A percentile compares a stretch with the other conserved stretches of the same genome.
Evolutionary conservation across 2,888 invertebrate species (phyloP).

Genomic region (Theodoxus fluviatilis): DNA sequence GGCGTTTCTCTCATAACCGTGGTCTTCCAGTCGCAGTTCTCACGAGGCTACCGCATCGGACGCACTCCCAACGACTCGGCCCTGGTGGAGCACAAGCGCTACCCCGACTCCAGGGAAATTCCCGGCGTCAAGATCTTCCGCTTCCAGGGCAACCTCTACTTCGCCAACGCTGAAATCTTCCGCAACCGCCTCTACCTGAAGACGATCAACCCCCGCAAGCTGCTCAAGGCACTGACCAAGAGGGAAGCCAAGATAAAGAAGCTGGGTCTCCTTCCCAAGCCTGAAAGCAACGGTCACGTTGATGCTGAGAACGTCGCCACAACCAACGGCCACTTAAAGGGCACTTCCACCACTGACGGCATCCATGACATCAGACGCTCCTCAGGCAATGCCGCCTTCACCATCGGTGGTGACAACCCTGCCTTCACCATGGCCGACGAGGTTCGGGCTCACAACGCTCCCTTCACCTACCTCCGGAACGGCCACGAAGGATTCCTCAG

Average conservation of each 20-base stretch:
- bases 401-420: no score
- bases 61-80: slow-evolving; percentile 47
- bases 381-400: no score
- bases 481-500: no score
- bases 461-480: no score
- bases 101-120: slow-evolving; percentile 48
- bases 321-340: no score
- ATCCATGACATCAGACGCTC: no score
- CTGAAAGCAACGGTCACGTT: no score
- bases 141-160: slow-evolving; percentile 59
- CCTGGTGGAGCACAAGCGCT: slow-evolving; percentile 47
- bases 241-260: no score
- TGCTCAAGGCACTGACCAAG: slow-evolving; percentile 52
- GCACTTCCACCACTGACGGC: no score
- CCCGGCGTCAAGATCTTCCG: slow-evolving; percentile 57
- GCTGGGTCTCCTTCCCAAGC: no score
- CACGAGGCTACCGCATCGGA: slow-evolving; percentile 53
- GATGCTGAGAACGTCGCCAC: no score
- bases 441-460: no score
- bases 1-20: slow-evolving; percentile 55
- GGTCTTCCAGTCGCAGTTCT: slow-evolving; percentile 56
- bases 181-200: slow-evolving; percentile 50
- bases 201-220: slow-evolving; percentile 57
- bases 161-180: slow-evolving; percentile 62
- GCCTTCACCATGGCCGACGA: slow-evolving; percentile 37